Evolutionary conservation across 2,888 invertebrate species (phyloP), one percentile per base, ranked within the genome.

Genomic region (Drosophila hawaiiensis): DNA sequence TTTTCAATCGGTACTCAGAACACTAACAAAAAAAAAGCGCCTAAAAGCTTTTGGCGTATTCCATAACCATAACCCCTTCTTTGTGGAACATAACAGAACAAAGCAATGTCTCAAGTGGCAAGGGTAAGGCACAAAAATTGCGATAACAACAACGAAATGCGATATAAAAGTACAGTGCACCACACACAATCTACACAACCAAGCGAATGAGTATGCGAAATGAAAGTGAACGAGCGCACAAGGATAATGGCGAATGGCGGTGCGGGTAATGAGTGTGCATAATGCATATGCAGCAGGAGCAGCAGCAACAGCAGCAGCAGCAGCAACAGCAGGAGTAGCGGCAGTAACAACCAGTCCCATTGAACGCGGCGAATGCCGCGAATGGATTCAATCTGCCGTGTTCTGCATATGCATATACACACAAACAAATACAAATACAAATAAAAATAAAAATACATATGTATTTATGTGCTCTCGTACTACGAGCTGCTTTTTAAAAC

Each of bases 151-250:
- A 68, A 70, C 59, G 73, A 74, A 80, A 75, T 66, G 63, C 82
- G 63, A 70, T 68, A 72, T 59, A 82, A 58, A 76, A 80, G 76
- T 82, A 82, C 82, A 82, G 75, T 82, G 68, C 78, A 74, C 64
- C 62, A 74, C 37, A 63, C 62, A 61, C 59, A 67, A 49, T 55
- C 28, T 59, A 60, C 59, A 75, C 41, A 76, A 59, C 56, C 37
- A 68, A 69, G 69, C 74, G 77, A 74, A 68, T 78, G 76, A 69
- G 82, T 82, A 85, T 82, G 89, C 74, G 76, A 90, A 89, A 89
- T 89, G 91, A 91, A 89, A 89, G 88, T 89, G 91, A 91, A 89
- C 89, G 88, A 90, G 90, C 83, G 88, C 83, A 90, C 88, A 90
- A 89, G 91, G 83, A 89, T 89, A 90, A 89, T 89, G 84, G 81